Conservation (phyloP, 2,797 vertebrate species). For the Urocyon cinereoargenteus region DNA sequence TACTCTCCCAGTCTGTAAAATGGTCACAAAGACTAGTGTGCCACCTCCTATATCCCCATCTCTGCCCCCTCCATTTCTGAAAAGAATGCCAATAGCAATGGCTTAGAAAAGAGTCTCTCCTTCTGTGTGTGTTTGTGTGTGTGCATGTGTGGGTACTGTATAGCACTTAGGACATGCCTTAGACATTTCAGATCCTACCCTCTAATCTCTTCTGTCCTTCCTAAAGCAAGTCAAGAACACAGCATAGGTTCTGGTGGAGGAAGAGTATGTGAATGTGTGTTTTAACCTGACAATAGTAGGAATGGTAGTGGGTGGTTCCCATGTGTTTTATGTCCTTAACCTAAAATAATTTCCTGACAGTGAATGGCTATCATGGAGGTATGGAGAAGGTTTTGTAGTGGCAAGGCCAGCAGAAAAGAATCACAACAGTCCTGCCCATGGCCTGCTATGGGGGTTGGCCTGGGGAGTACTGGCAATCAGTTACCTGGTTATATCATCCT, state of each 20-base stretch:
- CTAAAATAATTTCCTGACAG: slow-evolving; percentile 37
- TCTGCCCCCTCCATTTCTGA: slow-evolving; percentile 25
- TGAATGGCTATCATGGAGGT: slow-evolving; percentile 6
- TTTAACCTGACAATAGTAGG: slow-evolving; percentile 14
- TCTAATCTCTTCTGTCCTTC: not conserved
- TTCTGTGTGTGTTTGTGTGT: not conserved
- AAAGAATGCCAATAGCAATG: slow-evolving; percentile 39
- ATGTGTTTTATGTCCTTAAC: slow-evolving; percentile 29
- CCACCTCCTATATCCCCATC: not conserved
- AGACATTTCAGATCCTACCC: slow-evolving; percentile 10
- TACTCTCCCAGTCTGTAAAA: slow-evolving; percentile 27
- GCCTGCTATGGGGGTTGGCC: not conserved
- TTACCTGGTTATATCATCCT: not conserved
- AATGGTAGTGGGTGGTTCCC: not conserved
- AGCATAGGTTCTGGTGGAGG: not conserved
- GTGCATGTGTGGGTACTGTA: not conserved
- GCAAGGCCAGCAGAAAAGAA: slow-evolving; percentile 30
- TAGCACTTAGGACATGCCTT: not conserved
- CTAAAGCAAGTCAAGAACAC: slow-evolving; percentile 36
- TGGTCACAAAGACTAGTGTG: not conserved
- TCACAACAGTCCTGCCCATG: not conserved
- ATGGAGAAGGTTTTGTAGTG: not conserved
- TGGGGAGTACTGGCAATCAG: not conserved
- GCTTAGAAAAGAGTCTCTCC: not conserved
- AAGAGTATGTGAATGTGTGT: not conserved